These are phyloP conservation scores for Rhea pennata DNA, from an alignment of 2,113 vertebrate genomes.

Conservation along the genomic window DNA sequence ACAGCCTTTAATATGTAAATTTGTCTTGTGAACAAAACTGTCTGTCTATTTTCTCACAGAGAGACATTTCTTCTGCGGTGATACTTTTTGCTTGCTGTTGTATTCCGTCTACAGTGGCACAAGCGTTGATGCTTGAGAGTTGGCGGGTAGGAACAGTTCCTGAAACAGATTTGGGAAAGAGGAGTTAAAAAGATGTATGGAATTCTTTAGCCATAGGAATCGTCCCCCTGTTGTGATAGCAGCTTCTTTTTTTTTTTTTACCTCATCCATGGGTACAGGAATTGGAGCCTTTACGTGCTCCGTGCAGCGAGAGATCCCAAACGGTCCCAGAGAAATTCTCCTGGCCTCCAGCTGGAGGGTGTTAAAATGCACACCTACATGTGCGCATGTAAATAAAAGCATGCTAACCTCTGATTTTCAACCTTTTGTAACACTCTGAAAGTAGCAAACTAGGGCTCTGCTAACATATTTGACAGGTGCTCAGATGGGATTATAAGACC, in stretches of 20 bases:
- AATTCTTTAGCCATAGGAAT: not conserved
- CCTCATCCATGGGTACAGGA: not conserved
- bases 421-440: not conserved
- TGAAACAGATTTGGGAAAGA: not conserved
- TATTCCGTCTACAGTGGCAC: not conserved
- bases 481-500: not conserved
- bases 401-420: not conserved
- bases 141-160: not conserved
- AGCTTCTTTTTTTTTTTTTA: not conserved
- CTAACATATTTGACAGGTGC: not conserved
- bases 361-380: not conserved
- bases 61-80: not conserved
- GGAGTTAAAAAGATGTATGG: not conserved
- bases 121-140: not conserved
- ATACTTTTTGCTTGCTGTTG: not conserved
- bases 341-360: not conserved
- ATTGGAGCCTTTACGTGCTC: not conserved
- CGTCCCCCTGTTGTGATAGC: not conserved
- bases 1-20: constrained; percentile 66
- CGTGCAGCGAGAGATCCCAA: not conserved
- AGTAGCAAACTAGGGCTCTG: not conserved
- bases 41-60: not conserved
- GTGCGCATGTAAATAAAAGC: accelerated
- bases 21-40: constrained; percentile 32
- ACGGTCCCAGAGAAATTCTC: not conserved